Base-by-base conservation (phyloP, 2,797 vertebrate species). In the Acridotheres tristis region DNA sequence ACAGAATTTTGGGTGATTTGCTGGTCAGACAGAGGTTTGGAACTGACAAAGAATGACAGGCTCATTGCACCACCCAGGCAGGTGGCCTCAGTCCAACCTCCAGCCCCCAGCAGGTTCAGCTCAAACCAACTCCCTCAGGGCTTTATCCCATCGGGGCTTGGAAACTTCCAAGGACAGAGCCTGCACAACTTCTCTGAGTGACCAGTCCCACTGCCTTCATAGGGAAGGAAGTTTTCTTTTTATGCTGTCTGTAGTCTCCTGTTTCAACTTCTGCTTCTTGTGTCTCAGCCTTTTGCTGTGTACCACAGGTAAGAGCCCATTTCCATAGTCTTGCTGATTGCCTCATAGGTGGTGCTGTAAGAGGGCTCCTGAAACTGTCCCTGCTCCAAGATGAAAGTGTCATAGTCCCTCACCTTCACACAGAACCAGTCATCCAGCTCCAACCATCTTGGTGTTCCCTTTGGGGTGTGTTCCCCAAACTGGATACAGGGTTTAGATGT, bases 251-350 rank as follows among this genome's bases (percentile, higher is more conserved):
- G 34, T 69, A 59, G 10, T 66, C 29, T 77, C 3, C 30, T 61
- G 7, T 85, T 87, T 89, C 62, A 67, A 10, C 26, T 59, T 66
- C 40, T 53, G 34, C 34, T 57, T 47, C 17, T 40, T 40, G 9
- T 42, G 26, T 20, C 40, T 72, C 47, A 32, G 25, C 11, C 25
- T 42, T 54, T 25, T 43, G 7, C 66, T 59, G 10, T 7, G 29
- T 16, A 16, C 22, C 30, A 36, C 6, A 0, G 0, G 5, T 20
- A 20, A 54, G 40, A 85, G 4, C 15, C 16, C 5, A 10, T 29
- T 27, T 67, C 27, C 8, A 3, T 12, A 7, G 11, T 20, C 47
- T 36, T 48, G 25, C 40, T 82, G 63, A 43, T 25, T 0, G 0
- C 4, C 27, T 43, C 1, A 0, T 3, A 22, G 7, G 26, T 48